A percentile compares a stretch with the other conserved stretches of the same genome.
phyloP scores from a whole-genome alignment of 2,113 vertebrate species.

The Morone saxatilis region DNA sequence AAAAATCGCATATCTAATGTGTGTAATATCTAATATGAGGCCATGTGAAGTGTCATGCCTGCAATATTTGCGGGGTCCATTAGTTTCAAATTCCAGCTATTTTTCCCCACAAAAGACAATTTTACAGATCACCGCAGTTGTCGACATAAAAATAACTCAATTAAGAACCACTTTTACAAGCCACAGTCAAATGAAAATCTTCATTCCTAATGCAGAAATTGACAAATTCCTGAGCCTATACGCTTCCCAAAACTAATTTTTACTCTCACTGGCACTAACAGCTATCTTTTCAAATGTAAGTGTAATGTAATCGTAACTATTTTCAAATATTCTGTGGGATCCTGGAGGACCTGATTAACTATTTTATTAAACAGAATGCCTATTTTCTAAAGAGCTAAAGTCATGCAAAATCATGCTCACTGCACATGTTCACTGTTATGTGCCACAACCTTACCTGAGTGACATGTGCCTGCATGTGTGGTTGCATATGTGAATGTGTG shows the following conservation, averaged over 20 bases:
- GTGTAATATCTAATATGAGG: background rate
- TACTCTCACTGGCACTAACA: background rate
- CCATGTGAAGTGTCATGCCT: background rate
- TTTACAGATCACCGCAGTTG: background rate
- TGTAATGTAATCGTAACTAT: no score
- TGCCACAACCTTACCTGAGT: background rate
- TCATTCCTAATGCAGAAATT: background rate
- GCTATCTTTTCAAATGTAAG: background rate
- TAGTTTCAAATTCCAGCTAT: background rate
- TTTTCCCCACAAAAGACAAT: background rate
- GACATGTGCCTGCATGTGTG: background rate
- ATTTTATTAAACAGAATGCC: background rate
- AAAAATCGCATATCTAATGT: background rate
- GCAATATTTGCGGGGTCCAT: background rate
- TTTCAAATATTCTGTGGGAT: background rate
- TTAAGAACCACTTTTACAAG: background rate
- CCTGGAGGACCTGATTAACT: background rate
- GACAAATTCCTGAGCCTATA: background rate
- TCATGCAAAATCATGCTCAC: no score
- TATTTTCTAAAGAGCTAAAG: background rate
- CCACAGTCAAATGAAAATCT: background rate
- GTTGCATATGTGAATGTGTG: background rate
- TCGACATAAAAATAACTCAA: background rate
- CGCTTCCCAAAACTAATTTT: background rate
- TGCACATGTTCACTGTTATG: no score